Conservation (phyloP, 2,113 vertebrate species). For the Menura novaehollandiae region DNA sequence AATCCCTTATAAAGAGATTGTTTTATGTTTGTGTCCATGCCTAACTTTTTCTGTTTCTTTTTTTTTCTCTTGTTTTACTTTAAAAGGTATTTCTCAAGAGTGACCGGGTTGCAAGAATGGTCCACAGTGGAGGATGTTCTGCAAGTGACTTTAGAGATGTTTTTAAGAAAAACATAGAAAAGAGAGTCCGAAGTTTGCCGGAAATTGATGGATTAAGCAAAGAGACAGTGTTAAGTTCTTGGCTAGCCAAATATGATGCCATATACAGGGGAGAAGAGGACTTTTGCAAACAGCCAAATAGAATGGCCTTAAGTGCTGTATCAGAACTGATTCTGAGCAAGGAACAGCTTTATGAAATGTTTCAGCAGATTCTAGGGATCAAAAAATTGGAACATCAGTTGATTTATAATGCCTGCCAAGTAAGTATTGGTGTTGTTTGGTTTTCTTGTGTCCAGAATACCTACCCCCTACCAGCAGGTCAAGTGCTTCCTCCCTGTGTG, state of each 20-base stretch:
- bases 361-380: constrained; percentile 93
- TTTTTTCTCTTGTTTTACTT: not conserved
- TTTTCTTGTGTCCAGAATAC: not conserved
- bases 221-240: constrained; percentile 95
- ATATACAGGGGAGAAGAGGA: constrained; percentile 95
- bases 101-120: constrained; percentile 93
- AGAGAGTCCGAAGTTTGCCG: constrained; percentile 90
- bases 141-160: constrained; percentile 94
- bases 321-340: constrained; percentile 98
- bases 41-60: not conserved
- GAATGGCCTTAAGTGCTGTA: constrained; percentile 85
- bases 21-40: not conserved
- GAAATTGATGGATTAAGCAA: constrained; percentile 98
- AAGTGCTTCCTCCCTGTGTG: not conserved
- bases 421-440: constrained; percentile 61
- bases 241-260: constrained; percentile 95
- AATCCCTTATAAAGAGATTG: not conserved
- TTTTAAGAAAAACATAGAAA: constrained; percentile 98
- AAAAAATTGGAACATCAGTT: constrained; percentile 96
- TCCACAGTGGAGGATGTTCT: constrained; percentile 92
- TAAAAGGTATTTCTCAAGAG: constrained; percentile 93
- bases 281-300: constrained; percentile 79
- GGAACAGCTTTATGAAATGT: constrained; percentile 98
- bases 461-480: not conserved
- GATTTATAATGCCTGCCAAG: constrained; percentile 97